Evolutionary conservation across 2,113 vertebrate species (phyloP).

Genomic region (Heptranchias perlo): DNA sequence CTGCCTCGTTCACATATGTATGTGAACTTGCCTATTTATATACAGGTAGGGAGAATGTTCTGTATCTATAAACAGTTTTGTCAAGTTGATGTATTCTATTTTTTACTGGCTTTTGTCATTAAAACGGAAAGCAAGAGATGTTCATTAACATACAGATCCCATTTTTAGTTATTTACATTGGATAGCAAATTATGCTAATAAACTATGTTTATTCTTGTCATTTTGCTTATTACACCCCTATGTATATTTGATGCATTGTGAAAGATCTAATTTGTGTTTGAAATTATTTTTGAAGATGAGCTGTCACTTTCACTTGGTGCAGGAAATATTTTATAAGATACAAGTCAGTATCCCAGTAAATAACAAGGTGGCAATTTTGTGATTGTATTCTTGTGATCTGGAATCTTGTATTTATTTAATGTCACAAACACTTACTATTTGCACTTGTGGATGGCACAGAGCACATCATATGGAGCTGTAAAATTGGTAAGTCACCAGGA

Average conservation of each 20-base stretch:
- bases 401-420: neutral
- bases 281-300: neutral
- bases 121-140: neutral
- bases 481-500: neutral
- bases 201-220: neutral
- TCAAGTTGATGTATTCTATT: neutral
- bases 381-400: neutral
- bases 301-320: neutral
- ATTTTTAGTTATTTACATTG: neutral
- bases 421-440: neutral
- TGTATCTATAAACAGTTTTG: neutral
- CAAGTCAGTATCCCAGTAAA: neutral
- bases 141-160: neutral
- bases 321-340: neutral
- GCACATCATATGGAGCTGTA: neutral
- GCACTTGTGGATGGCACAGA: neutral
- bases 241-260: neutral
- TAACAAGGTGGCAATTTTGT: neutral
- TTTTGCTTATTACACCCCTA: neutral
- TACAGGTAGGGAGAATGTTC: neutral
- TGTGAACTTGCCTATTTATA: neutral
- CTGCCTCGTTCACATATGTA: neutral
- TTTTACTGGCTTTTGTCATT: neutral
- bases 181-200: neutral
- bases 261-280: neutral